Percentiles rank a stretch among this genome's conserved stretches.
phyloP scores from a whole-genome alignment of 2,888 invertebrate species.

The Cybosia mesomella region DNA sequence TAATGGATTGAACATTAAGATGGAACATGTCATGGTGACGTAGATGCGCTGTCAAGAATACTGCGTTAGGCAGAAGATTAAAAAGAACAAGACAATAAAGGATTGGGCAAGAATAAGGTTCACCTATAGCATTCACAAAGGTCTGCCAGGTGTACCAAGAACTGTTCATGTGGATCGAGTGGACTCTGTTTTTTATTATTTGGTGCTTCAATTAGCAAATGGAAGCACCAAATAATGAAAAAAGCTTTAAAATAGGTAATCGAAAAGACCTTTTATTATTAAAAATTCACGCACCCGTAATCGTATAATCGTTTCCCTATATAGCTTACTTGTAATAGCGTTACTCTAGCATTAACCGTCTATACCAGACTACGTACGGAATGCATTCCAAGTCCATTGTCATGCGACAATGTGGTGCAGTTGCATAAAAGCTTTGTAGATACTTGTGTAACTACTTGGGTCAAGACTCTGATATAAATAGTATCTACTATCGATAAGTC shows the following conservation, averaged over 20 bases:
- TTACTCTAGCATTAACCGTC: constrained; percentile 52
- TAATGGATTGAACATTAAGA: not conserved
- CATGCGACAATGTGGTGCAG: constrained; percentile 69
- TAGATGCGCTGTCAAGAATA: too few species aligned
- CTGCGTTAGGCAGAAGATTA: not conserved
- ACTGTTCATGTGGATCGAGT: not conserved
- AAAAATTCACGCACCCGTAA: not conserved
- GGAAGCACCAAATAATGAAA: too few species aligned
- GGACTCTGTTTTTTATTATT: too few species aligned
- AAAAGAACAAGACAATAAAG: not conserved
- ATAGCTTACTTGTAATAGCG: constrained; percentile 40
- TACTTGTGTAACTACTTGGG: constrained; percentile 72
- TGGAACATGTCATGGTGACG: not conserved
- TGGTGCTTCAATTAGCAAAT: too few species aligned
- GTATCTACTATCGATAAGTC: constrained; percentile 60
- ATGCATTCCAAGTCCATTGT: constrained; percentile 80
- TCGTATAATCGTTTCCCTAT: constrained; percentile 35
- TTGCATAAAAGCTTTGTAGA: constrained; percentile 67
- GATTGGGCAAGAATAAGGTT: not conserved
- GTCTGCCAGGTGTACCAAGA: not conserved
- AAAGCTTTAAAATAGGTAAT: too few species aligned
- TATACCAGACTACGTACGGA: constrained; percentile 65
- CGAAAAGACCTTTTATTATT: not conserved
- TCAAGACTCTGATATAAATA: constrained; percentile 69
- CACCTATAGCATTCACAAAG: not conserved